These are phyloP conservation scores for Ancistrus triradiatus DNA, from an alignment of 2,113 vertebrate genomes.

Conservation along the genomic window DNA sequence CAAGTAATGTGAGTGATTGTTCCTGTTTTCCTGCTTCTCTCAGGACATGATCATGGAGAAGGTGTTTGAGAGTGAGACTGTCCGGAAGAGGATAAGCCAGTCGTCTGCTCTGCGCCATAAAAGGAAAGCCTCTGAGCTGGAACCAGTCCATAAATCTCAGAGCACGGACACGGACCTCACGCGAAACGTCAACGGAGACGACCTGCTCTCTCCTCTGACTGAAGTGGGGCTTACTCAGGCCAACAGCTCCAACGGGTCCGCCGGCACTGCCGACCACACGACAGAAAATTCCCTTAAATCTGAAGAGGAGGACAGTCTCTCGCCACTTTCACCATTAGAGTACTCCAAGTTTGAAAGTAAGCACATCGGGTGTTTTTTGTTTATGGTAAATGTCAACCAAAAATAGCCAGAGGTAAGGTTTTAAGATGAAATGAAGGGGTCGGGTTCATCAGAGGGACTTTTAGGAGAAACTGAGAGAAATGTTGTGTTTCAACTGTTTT, in stretches of 20 bases:
- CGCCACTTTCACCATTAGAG: conserved; percentile 49
- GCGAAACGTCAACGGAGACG: conserved; percentile 12
- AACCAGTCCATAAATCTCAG: conserved; percentile 18
- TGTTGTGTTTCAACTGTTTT: no score
- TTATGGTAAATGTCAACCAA: no score
- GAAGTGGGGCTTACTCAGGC: conserved; percentile 33
- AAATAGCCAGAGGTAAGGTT: no score
- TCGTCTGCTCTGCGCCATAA: conserved; percentile 66
- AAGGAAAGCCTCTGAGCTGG: conserved; percentile 55
- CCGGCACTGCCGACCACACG: conserved; percentile 16
- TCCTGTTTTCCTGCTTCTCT: not conserved
- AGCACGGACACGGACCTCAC: conserved; percentile 26
- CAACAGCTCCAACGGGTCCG: conserved; percentile 12
- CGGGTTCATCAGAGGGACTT: no score
- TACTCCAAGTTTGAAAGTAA: conserved; percentile 80
- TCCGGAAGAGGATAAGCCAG: conserved; percentile 72
- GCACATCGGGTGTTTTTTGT: no score
- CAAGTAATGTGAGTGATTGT: no score
- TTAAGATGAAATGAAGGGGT: no score
- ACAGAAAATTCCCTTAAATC: conserved; percentile 16
- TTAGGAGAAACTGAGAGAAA: no score
- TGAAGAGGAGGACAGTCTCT: conserved; percentile 39
- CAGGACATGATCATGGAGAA: conserved; percentile 82
- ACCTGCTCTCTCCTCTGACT: conserved; percentile 42
- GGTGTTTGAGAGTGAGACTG: conserved; percentile 69